phyloP scores from a whole-genome alignment of 2,113 vertebrate species.

The Chamaetylas fuelleborni region DNA sequence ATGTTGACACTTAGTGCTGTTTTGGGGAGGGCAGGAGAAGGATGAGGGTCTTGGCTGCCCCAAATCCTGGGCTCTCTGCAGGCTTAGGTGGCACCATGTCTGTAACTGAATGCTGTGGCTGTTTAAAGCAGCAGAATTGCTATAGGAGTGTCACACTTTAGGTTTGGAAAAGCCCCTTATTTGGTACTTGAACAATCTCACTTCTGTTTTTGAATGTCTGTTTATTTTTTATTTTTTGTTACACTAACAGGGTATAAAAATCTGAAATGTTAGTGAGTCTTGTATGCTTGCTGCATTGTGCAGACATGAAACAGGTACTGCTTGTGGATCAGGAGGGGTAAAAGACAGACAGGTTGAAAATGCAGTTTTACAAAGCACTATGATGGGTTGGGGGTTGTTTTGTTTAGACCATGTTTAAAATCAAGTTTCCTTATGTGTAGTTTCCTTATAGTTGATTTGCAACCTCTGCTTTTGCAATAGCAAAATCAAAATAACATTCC shows the following conservation, averaged over 20 bases:
- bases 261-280: conserved; percentile 57
- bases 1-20: not conserved
- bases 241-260: conserved; percentile 66
- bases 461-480: conserved; percentile 6
- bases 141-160: conserved; percentile 3
- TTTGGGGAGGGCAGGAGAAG: not conserved
- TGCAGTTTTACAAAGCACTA: conserved; percentile 25
- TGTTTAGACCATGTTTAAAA: not conserved
- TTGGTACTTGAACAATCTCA: conserved; percentile 73
- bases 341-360: conserved; percentile 33
- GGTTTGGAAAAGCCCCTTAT: conserved; percentile 61
- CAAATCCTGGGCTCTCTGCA: not conserved
- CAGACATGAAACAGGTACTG: conserved; percentile 51
- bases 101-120: not conserved
- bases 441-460: conserved; percentile 4
- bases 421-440: not conserved
- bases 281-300: conserved; percentile 63
- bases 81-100: not conserved
- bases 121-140: conserved; percentile 18
- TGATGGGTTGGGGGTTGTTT: not conserved
- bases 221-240: conserved; percentile 55
- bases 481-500: conserved; percentile 5
- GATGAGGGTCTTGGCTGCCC: not conserved
- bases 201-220: conserved; percentile 61
- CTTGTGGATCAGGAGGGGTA: not conserved